Percentiles rank a stretch among this genome's conserved stretches.
These are phyloP conservation scores for Echeneis naucrates DNA, from an alignment of 2,797 vertebrate genomes.

Conservation along the genomic window DNA sequence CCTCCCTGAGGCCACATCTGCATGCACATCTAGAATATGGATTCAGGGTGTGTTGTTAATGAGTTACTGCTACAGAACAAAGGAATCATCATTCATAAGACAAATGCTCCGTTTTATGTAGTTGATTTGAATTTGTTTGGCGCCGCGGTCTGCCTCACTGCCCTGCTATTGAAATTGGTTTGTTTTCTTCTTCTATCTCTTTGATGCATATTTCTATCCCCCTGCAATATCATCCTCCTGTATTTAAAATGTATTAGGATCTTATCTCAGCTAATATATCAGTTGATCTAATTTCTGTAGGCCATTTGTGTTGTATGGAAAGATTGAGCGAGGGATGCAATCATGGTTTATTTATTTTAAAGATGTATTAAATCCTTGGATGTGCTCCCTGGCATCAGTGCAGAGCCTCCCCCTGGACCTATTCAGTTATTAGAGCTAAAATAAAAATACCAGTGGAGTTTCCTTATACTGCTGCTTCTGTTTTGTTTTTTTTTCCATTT, in stretches of 20 bases:
- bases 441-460: slow-evolving; percentile 23
- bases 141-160: slow-evolving; percentile 8
- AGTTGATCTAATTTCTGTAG: slow-evolving; percentile 48
- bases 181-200: slow-evolving; percentile 26
- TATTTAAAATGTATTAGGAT: slow-evolving; percentile 57
- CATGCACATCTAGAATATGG: slow-evolving; percentile 36
- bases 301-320: slow-evolving; percentile 44
- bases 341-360: slow-evolving; percentile 68
- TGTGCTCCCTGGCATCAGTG: slow-evolving; percentile 19
- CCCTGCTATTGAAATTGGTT: slow-evolving; percentile 13
- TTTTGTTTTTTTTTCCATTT: slow-evolving; percentile 27
- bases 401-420: slow-evolving; percentile 23
- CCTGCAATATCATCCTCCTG: not conserved
- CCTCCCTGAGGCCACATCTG: slow-evolving; percentile 44
- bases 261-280: slow-evolving; percentile 59
- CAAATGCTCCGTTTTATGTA: slow-evolving; percentile 24
- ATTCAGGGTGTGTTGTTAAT: slow-evolving; percentile 53
- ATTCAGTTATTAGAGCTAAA: slow-evolving; percentile 58
- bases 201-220: slow-evolving; percentile 28
- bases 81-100: slow-evolving; percentile 15
- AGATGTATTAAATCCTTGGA: slow-evolving; percentile 59
- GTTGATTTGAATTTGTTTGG: slow-evolving; percentile 46
- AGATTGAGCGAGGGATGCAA: slow-evolving; percentile 40
- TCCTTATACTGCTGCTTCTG: slow-evolving; percentile 32
- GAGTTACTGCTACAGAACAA: slow-evolving; percentile 36